A percentile compares a stretch with the other conserved stretches of the same genome.
These are phyloP conservation scores for Piscicola geometra DNA, from an alignment of 2,888 invertebrate species.

Conservation along the genomic window DNA sequence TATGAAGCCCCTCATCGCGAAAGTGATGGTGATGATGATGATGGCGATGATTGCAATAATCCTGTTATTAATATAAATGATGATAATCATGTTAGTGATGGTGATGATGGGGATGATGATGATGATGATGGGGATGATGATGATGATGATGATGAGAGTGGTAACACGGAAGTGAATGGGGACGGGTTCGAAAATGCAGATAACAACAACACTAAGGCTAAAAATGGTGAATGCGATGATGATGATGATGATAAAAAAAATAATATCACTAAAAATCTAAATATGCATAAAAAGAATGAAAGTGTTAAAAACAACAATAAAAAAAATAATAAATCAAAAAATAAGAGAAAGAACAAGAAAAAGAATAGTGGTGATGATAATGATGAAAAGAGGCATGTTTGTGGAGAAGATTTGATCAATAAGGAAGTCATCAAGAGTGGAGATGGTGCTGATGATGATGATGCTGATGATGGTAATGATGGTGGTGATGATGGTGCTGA, in stretches of 20 bases:
- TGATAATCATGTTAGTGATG: not conserved
- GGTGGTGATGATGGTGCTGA: not conserved
- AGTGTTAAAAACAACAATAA: no score
- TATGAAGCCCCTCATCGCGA: no score
- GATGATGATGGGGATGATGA: conserved; percentile 13
- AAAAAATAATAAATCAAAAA: no score
- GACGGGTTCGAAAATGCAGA: no score
- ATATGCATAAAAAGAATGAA: no score
- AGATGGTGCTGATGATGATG: not conserved
- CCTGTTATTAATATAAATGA: not conserved
- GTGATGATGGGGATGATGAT: not conserved
- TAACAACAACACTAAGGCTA: no score
- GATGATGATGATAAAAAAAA: no score
- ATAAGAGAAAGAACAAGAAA: no score
- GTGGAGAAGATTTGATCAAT: not conserved
- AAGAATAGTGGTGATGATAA: not conserved
- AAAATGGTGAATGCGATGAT: no score
- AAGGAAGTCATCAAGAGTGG: not conserved
- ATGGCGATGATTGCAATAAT: not conserved
- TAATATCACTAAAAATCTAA: no score
- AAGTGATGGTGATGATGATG: not conserved
- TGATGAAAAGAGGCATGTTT: not conserved
- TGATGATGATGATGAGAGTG: not conserved
- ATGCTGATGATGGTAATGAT: not conserved
- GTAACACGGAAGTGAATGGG: not conserved